Base-by-base conservation (phyloP, 2,888 invertebrate genomes). In the Neocrepidodera transversa region DNA sequence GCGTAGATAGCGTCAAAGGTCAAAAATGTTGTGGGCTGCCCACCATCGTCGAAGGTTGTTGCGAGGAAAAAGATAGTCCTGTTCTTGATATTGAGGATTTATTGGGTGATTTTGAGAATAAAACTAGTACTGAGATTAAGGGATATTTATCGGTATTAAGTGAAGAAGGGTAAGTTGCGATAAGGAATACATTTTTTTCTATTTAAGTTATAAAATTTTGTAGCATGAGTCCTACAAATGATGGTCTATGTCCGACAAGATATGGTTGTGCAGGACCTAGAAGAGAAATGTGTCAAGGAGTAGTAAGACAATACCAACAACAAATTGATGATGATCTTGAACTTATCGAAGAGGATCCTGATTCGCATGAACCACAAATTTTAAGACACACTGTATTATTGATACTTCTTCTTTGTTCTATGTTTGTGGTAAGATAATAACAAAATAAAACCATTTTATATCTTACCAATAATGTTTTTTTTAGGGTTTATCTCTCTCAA, bases 381-480 rank as follows among this genome's bases (percentile, higher is more conserved):
- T 82, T 93, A 63, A 85, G 90, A 63, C 95, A 96, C 76, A 87
- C 92, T 23, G 89, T 93, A 20, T 83, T 96, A 42, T 82, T 95
- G 51, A 88, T 96, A 58, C 81, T 92, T 14, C 83, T 95, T 63
- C 82, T 89, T 52, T 87, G 91, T 68, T 91, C 92, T 36, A 95
- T 95, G 92, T 93, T 95, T 80, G 89, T 95, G 75, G 93, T 93
- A 77, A 85, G 89, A 85, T n/a, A 11, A 23, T 42, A 17, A 38
- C 45, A 17, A 17, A 2, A 43, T 38, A 16, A 14, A 38, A 38
- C 17, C 1, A 49, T 49, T 49, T n/a, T 32, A 49, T 56, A 13
- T 14, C 30, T 30, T 7, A 30, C 30, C 30, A 30, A 6, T n/a
- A n/a, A n/a, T 23, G 23, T 23, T 23, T 23, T 69, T 79, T 68